These are phyloP conservation scores for Microtus richardsoni DNA, from an alignment of 2,113 vertebrate species.

Conservation along the genomic window DNA sequence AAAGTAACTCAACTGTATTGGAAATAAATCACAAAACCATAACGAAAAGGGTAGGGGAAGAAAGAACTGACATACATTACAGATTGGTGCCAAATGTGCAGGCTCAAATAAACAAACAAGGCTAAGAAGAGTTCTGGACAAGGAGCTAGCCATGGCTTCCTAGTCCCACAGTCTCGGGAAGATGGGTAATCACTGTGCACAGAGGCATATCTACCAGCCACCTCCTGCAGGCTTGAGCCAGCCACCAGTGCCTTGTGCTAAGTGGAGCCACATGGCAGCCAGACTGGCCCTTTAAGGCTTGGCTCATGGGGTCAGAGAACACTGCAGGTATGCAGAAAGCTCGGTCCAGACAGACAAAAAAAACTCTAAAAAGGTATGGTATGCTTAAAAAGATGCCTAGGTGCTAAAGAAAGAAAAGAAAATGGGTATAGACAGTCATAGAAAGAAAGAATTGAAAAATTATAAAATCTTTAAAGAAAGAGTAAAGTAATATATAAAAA, in stretches of 20 bases:
- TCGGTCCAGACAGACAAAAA: neutral
- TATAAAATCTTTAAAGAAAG: neutral
- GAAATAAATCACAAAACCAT: constrained; percentile 19
- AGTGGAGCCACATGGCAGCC: neutral
- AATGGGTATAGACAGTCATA: neutral
- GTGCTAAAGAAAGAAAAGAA: neutral
- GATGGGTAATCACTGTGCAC: too few relatives aligned
- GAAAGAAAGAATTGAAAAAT: neutral
- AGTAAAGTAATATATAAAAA: neutral
- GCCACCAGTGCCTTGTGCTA: neutral
- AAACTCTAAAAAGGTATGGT: neutral
- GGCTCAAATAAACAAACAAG: neutral
- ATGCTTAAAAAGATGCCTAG: neutral
- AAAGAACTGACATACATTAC: neutral
- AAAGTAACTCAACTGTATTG: neutral
- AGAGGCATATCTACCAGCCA: neutral
- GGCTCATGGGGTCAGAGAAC: neutral
- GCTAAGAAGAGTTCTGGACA: neutral
- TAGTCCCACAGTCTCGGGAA: neutral
- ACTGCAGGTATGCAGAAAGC: neutral
- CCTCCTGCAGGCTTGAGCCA: neutral
- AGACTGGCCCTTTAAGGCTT: neutral
- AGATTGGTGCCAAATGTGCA: neutral
- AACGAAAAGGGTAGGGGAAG: neutral
- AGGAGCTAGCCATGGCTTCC: neutral